phyloP scores from a whole-genome alignment of 1,140 invertebrate species.

The Cecropterus lyciades region DNA sequence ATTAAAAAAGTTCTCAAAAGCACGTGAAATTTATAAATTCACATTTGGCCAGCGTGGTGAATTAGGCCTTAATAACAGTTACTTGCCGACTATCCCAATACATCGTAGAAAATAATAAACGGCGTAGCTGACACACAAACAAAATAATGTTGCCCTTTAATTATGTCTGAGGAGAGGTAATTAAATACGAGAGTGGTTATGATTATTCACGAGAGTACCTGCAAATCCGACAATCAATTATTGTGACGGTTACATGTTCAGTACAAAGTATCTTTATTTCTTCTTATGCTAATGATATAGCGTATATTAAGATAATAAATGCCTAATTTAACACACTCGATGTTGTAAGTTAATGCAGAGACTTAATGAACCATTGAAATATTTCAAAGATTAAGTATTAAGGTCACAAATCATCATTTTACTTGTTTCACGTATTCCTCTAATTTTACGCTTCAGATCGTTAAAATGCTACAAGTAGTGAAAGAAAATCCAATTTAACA shows the following conservation, averaged over 20 bases:
- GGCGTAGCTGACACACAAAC: conserved; percentile 33
- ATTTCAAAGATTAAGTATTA: conserved; percentile 15
- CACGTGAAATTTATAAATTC: too few species aligned
- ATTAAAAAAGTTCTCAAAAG: too few species aligned
- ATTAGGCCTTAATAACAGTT: too few species aligned
- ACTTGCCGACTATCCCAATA: conserved; percentile 5
- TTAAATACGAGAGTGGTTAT: conserved; percentile 65
- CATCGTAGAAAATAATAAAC: conserved; percentile 23
- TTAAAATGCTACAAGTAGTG: conserved; percentile 3
- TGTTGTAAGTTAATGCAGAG: conserved; percentile 14
- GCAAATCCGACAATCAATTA: conserved; percentile 70
- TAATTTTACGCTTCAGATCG: conserved; percentile 10
- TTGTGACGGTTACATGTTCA: conserved; percentile 65
- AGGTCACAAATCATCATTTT: conserved; percentile 21
- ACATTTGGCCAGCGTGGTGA: too few species aligned
- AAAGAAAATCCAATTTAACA: conserved; percentile 17
- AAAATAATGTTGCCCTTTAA: conserved; percentile 58
- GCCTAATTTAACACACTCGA: conserved; percentile 23
- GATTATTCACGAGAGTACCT: conserved; percentile 64
- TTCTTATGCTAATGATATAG: conserved; percentile 36
- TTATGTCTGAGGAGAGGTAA: conserved; percentile 53
- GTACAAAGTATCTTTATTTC: conserved; percentile 43
- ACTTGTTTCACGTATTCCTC: conserved; percentile 16
- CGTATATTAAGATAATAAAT: conserved; percentile 34
- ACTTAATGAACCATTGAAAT: conserved; percentile 11